These are phyloP conservation scores for Lamellibrachia luymesi DNA, from an alignment of 1,140 invertebrate species.

Conservation along the genomic window DNA sequence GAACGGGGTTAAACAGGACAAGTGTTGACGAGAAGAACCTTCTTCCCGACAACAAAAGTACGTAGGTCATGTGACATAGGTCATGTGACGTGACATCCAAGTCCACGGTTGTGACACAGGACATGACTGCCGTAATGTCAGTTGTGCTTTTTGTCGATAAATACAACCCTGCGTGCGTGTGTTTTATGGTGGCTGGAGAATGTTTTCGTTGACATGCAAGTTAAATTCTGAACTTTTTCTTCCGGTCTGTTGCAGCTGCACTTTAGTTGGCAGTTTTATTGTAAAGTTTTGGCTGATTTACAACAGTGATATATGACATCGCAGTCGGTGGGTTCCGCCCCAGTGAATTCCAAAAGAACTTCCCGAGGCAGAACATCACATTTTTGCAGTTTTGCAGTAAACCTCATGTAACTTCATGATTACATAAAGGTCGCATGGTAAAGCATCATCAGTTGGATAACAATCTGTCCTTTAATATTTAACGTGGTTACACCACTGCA, in stretches of 20 bases:
- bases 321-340: background rate
- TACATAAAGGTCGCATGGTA: background rate
- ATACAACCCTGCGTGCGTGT: background rate
- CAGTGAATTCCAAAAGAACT: background rate
- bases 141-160: background rate
- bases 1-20: conserved; percentile 40
- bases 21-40: conserved; percentile 49
- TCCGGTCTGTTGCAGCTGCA: background rate
- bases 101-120: background rate
- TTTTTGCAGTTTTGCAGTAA: background rate
- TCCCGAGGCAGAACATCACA: background rate
- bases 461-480: background rate
- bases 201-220: background rate
- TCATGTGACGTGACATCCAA: background rate
- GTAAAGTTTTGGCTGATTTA: background rate
- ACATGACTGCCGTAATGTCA: background rate
- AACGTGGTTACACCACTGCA: background rate
- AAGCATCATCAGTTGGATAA: background rate
- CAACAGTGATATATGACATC: background rate
- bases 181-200: background rate
- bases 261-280: background rate
- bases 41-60: conserved; percentile 39
- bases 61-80: conserved; percentile 17
- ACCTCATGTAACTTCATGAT: background rate
- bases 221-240: background rate